Evolutionary conservation across 2,888 invertebrate genomes (phyloP).

Genomic region (Mantis religiosa): DNA sequence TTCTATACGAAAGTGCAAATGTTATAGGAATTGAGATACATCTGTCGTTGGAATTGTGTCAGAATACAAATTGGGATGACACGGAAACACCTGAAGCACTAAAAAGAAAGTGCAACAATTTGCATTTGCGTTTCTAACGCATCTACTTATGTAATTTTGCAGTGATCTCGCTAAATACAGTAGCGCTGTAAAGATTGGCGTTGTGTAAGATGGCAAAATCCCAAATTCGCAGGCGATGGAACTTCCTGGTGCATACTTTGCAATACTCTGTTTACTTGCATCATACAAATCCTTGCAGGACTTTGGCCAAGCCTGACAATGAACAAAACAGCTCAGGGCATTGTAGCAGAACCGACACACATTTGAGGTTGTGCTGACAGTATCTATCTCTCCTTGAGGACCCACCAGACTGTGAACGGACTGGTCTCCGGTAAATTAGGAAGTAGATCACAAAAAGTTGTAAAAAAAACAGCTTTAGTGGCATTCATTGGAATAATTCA

Average conservation of each 20-base stretch:
- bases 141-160: background rate
- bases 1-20: no score
- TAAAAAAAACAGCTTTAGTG: no score
- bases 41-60: no score
- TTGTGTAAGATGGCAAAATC: background rate
- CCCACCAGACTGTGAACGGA: background rate
- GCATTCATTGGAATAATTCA: no score
- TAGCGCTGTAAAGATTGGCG: background rate
- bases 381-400: background rate
- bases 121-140: background rate
- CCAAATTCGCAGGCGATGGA: background rate
- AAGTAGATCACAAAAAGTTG: background rate
- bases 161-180: background rate
- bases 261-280: background rate
- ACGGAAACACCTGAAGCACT: background rate
- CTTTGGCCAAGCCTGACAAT: background rate
- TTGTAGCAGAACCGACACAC: background rate
- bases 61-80: background rate
- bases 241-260: background rate
- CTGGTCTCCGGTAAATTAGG: background rate
- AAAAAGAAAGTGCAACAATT: background rate
- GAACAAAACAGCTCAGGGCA: background rate
- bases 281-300: background rate
- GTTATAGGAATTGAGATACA: background rate
- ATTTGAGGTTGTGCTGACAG: background rate